phyloP scores from a whole-genome alignment of 2,113 vertebrate species.

The Danionella cerebrum region DNA sequence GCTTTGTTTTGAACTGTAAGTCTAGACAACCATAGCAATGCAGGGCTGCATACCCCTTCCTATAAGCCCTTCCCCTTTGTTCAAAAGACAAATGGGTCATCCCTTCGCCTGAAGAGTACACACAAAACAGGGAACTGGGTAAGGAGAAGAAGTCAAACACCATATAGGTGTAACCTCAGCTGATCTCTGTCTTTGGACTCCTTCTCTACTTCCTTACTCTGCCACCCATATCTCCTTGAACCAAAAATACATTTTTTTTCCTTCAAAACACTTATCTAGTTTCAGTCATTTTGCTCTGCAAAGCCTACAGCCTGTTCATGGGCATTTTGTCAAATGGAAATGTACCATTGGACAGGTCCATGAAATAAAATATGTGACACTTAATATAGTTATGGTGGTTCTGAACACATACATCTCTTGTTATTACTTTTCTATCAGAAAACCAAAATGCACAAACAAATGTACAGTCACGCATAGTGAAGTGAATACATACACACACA shows the following conservation, averaged over 20 bases:
- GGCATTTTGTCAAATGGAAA: not conserved
- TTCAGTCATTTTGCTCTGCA: not conserved
- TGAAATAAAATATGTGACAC: not conserved
- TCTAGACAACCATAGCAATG: no score
- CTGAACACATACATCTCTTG: not conserved
- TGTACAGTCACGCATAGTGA: not conserved
- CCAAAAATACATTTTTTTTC: not conserved
- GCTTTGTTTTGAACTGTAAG: no score
- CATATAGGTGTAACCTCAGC: no score
- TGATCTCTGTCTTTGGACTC: no score
- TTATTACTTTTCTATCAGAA: not conserved
- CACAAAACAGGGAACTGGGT: no score
- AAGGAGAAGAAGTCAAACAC: no score
- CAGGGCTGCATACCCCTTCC: no score
- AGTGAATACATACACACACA: not conserved
- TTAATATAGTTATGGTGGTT: not conserved
- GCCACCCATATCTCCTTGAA: not conserved
- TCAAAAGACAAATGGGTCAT: no score
- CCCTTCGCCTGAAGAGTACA: no score
- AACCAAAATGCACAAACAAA: not conserved
- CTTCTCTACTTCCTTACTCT: no score
- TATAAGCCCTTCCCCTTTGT: no score
- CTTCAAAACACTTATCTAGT: not conserved
- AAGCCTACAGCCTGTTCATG: not conserved
- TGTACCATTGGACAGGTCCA: not conserved